phyloP scores from a whole-genome alignment of 1,140 invertebrate genomes.

The Drosophila setifemur region DNA sequence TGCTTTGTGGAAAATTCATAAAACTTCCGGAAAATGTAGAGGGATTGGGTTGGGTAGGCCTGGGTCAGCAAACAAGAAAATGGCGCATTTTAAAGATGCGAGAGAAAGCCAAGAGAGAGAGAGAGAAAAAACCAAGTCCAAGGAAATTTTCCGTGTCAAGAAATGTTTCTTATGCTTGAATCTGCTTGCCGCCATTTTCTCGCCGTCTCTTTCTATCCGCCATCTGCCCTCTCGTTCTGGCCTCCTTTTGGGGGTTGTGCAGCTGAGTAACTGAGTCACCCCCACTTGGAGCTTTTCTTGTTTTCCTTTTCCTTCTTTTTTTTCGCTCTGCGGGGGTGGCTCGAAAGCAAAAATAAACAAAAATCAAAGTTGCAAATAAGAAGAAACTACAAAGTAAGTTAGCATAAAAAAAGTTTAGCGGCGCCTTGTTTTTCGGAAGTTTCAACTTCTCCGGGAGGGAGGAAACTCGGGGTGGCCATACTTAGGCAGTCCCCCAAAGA shows the following conservation, averaged over 20 bases:
- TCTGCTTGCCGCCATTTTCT: slow-evolving; percentile 47
- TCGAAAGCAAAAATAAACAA: slow-evolving; percentile 75
- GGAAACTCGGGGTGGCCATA: slow-evolving; percentile 26
- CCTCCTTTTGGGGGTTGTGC: slow-evolving; percentile 1
- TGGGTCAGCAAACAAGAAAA: slow-evolving; percentile 70
- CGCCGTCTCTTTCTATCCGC: background rate
- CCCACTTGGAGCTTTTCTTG: slow-evolving; percentile 10
- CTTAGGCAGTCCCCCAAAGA: slow-evolving; percentile 41
- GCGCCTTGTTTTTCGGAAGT: slow-evolving; percentile 74
- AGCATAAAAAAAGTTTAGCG: slow-evolving; percentile 76
- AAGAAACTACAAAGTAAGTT: slow-evolving; percentile 81
- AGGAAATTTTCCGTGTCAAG: slow-evolving; percentile 58
- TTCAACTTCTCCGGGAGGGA: slow-evolving; percentile 34
- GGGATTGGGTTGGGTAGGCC: background rate
- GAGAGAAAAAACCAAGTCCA: slow-evolving; percentile 27
- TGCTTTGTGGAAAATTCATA: slow-evolving; percentile 79
- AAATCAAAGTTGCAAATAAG: slow-evolving; percentile 81
- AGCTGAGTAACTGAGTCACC: slow-evolving; percentile 10
- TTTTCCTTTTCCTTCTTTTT: background rate
- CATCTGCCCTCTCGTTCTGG: background rate
- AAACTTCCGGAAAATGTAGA: slow-evolving; percentile 56
- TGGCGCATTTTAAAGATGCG: slow-evolving; percentile 75
- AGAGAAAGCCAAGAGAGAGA: background rate
- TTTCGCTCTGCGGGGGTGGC: slow-evolving; percentile 18
- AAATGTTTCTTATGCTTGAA: slow-evolving; percentile 37